A percentile compares a stretch with the other conserved stretches of the same genome.
phyloP scores from a whole-genome alignment of 2,113 vertebrate species.

The Hemichromis elongatus region DNA sequence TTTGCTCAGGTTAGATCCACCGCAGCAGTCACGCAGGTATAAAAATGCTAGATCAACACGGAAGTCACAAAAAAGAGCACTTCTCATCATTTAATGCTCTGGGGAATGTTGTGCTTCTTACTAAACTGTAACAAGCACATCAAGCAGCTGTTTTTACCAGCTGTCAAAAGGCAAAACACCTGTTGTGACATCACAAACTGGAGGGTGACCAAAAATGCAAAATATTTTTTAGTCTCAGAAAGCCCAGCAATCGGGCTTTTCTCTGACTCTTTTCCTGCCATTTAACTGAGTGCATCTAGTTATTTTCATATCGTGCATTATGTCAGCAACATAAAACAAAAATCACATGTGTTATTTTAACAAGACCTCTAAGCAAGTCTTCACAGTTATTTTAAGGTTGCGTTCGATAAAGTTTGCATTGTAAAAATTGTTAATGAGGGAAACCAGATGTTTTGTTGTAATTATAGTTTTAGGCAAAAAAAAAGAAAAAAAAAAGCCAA shows the following conservation, averaged over 20 bases:
- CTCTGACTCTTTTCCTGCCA: neutral
- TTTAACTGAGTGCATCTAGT: neutral
- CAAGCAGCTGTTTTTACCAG: neutral
- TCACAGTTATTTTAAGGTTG: neutral
- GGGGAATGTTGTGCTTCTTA: neutral
- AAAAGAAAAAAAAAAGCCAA: neutral
- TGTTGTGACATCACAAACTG: neutral
- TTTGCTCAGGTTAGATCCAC: neutral
- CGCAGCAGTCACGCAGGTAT: neutral
- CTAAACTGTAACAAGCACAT: neutral
- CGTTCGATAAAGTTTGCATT: neutral
- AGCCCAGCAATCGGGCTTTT: neutral
- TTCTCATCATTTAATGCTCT: neutral
- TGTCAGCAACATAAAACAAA: neutral
- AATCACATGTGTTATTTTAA: neutral
- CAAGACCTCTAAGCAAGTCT: neutral
- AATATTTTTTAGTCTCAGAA: neutral
- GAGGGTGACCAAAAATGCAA: neutral
- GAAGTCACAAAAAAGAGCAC: neutral
- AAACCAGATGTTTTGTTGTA: neutral
- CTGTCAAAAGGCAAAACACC: constrained; percentile 6
- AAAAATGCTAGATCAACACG: neutral
- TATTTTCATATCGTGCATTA: neutral
- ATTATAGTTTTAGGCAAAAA: neutral
- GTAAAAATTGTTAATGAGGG: neutral